phyloP scores from a whole-genome alignment of 2,113 vertebrate genomes.

The Silurus glanis region DNA sequence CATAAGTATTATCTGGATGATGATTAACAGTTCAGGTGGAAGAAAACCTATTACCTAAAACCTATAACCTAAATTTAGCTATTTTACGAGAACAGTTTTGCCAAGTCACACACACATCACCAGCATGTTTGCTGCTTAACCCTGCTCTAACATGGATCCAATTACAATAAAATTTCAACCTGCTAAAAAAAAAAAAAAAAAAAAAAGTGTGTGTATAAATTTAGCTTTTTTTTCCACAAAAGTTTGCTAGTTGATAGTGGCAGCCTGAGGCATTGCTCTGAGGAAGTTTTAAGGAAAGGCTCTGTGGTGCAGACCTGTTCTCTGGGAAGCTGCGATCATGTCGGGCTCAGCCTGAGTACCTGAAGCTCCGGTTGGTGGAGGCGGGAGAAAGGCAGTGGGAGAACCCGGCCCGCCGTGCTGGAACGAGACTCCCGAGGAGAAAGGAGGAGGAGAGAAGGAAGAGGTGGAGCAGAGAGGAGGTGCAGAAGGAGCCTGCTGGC shows the following conservation, averaged over 20 bases:
- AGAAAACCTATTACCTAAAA: too few species aligned
- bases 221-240: background rate
- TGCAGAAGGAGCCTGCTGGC: slow-evolving; percentile 57
- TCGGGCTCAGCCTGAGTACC: slow-evolving; percentile 85
- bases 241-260: background rate
- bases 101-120: background rate
- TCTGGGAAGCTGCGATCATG: slow-evolving; percentile 83
- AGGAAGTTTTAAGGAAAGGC: slow-evolving; percentile 35
- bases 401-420: slow-evolving; percentile 91
- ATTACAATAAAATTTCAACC: background rate
- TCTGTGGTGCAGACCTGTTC: slow-evolving; percentile 85
- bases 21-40: background rate
- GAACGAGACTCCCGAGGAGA: slow-evolving; percentile 79
- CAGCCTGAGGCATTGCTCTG: slow-evolving; percentile 16
- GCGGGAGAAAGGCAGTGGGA: slow-evolving; percentile 80
- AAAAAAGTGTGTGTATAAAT: background rate
- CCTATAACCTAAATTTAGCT: too few species aligned
- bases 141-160: background rate
- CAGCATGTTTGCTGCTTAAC: background rate
- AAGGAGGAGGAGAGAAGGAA: slow-evolving; percentile 66
- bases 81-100: too few species aligned
- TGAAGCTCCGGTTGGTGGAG: slow-evolving; percentile 82
- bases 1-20: background rate
- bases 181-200: background rate
- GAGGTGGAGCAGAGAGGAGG: slow-evolving; percentile 61